Conservation (phyloP, 1,140 invertebrate genomes). For the Lerema accius region DNA sequence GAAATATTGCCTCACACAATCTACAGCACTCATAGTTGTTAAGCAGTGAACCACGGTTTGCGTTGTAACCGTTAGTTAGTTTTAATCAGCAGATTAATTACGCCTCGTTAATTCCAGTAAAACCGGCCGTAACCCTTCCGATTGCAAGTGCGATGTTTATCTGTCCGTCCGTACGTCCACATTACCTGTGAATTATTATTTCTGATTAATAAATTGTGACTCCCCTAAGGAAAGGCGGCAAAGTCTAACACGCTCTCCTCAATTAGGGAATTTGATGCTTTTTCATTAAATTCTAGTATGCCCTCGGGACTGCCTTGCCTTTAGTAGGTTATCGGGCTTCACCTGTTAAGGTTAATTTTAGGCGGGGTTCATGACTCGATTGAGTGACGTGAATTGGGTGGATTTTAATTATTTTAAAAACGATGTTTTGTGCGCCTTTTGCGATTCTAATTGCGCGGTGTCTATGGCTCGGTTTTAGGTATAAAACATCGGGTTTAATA, state of each 20-base stretch:
- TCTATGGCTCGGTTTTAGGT: too few relatives aligned
- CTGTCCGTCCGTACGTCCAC: slow-evolving; percentile 51
- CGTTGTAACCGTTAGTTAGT: neutral
- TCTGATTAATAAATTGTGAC: slow-evolving; percentile 80
- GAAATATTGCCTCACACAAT: too few relatives aligned
- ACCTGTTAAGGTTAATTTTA: slow-evolving; percentile 50
- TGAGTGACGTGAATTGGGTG: slow-evolving; percentile 31
- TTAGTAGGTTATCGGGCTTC: slow-evolving; percentile 65
- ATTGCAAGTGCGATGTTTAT: slow-evolving; percentile 58
- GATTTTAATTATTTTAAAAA: slow-evolving; percentile 22
- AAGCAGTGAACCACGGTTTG: slow-evolving; percentile 19
- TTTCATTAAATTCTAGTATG: slow-evolving; percentile 73
- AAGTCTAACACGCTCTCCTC: slow-evolving; percentile 57
- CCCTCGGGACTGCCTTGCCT: slow-evolving; percentile 55
- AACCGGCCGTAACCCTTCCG: slow-evolving; percentile 63
- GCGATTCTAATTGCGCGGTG: too few relatives aligned
- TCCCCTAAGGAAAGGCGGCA: slow-evolving; percentile 55
- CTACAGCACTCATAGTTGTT: too few relatives aligned
- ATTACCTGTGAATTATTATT: slow-evolving; percentile 82
- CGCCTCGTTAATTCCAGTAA: neutral
- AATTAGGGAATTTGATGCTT: slow-evolving; percentile 80
- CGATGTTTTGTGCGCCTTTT: slow-evolving; percentile 34
- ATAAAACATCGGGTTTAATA: too few relatives aligned
- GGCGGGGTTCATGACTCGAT: slow-evolving; percentile 31
- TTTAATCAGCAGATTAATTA: too few relatives aligned